Percentiles rank a stretch among this genome's conserved stretches.
phyloP scores from a whole-genome alignment of 1,140 invertebrate genomes.

The Cylas formicarius region DNA sequence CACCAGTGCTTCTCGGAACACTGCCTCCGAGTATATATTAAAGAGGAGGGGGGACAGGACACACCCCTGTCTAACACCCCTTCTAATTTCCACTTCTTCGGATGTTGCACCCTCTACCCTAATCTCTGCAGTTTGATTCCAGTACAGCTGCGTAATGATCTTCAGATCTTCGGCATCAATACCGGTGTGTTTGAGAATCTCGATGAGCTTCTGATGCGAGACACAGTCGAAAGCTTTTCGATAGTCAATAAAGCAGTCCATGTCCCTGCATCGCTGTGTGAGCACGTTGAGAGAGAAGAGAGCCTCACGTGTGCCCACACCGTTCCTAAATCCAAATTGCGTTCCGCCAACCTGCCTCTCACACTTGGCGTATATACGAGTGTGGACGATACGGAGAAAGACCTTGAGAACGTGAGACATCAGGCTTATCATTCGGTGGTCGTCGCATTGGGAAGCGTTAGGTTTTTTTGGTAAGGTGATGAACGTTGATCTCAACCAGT shows the following conservation, averaged over 20 bases:
- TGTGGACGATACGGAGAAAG: no score
- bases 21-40: constrained; percentile 12
- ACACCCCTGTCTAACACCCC: constrained; percentile 8
- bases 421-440: no score
- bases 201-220: constrained; percentile 9
- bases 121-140: constrained; percentile 11
- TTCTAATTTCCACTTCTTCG: constrained; percentile 11
- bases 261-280: constrained; percentile 7
- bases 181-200: constrained; percentile 8
- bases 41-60: constrained; percentile 15
- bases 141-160: constrained; percentile 14
- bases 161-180: constrained; percentile 2
- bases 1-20: constrained; percentile 14
- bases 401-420: no score
- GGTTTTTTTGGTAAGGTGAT: no score
- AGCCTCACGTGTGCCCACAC: constrained; percentile 11
- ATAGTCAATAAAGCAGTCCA: constrained; percentile 13
- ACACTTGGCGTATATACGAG: no score
- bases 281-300: constrained; percentile 12
- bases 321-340: constrained; percentile 15
- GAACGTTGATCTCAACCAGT: no score
- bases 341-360: no score
- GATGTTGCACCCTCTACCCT: constrained; percentile 9
- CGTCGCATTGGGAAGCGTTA: no score
- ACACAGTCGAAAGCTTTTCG: constrained; percentile 13